Evolutionary conservation across 2,113 vertebrate genomes (phyloP).

Genomic region (Prochilodus magdalenae): DNA sequence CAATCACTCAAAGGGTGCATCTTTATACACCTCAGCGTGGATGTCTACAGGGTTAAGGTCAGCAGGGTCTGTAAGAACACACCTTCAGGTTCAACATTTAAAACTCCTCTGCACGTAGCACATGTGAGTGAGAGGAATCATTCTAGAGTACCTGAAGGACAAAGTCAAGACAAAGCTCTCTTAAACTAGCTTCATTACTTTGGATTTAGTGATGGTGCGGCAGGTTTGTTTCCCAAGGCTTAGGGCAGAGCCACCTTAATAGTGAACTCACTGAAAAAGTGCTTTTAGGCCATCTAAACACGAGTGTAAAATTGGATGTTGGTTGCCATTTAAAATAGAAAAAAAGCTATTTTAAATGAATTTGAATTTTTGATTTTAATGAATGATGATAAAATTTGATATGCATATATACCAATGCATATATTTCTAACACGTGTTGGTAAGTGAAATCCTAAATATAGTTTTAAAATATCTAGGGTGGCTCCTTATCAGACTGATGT

Average conservation of each 20-base stretch:
- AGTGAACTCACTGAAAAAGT: neutral
- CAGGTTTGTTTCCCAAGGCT: neutral
- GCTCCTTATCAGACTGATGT: no score
- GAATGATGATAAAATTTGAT: no score
- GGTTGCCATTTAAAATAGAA: neutral
- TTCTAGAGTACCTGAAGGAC: neutral
- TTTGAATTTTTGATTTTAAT: no score
- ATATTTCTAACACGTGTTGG: no score
- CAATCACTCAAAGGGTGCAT: neutral
- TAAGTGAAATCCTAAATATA: no score
- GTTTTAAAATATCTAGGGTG: no score
- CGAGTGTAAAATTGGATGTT: neutral
- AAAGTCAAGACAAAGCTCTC: neutral
- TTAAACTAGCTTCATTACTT: constrained; percentile 3
- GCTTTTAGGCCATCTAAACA: neutral
- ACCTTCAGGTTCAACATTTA: neutral
- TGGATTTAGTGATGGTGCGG: neutral
- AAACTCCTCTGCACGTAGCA: neutral
- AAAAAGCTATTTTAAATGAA: neutral
- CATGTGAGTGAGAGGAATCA: neutral
- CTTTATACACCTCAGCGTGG: neutral
- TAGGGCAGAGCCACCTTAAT: neutral
- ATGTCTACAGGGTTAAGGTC: neutral
- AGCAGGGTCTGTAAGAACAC: constrained; percentile 7
- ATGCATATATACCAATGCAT: no score